These are phyloP conservation scores for Trichonephila clavipes DNA, from an alignment of 1,140 invertebrate species.

Conservation along the genomic window DNA sequence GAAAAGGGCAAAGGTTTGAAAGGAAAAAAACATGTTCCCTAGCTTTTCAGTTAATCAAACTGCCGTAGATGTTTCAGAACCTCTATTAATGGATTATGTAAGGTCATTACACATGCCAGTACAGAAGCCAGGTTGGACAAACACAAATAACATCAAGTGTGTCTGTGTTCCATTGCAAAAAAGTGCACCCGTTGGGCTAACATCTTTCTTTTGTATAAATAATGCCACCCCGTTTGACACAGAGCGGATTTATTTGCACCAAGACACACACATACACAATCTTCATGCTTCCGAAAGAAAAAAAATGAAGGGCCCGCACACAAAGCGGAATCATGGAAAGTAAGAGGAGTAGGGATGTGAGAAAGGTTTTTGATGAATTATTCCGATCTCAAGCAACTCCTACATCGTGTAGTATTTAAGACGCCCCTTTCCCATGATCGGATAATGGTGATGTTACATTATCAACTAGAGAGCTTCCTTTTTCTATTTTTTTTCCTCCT, in stretches of 20 bases:
- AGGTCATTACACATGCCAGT: not conserved
- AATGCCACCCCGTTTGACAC: conserved; percentile 73
- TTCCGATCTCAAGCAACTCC: conserved; percentile 61
- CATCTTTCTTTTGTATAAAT: conserved; percentile 70
- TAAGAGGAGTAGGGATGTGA: conserved; percentile 4
- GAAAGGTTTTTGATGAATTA: conserved; percentile 70
- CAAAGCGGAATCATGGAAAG: conserved; percentile 50
- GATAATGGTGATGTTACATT: conserved; percentile 58
- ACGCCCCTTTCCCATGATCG: conserved; percentile 8
- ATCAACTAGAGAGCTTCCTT: not conserved
- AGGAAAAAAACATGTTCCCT: not conserved
- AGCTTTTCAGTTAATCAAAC: not conserved
- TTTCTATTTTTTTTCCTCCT: no score
- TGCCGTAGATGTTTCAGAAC: not conserved
- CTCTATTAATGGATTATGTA: conserved; percentile 28
- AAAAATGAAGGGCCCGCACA: not conserved
- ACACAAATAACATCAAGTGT: conserved; percentile 53
- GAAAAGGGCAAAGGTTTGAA: no score
- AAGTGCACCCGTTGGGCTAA: conserved; percentile 33
- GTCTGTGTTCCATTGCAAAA: conserved; percentile 38
- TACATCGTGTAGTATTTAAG: conserved; percentile 68
- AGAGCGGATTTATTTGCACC: conserved; percentile 70
- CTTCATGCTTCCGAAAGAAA: conserved; percentile 3
- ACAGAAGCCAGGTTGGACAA: conserved; percentile 10
- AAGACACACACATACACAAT: conserved; percentile 12